Evolutionary conservation across 1,140 invertebrate species (phyloP), one percentile per base, ranked within the genome.

Genomic region (Aphis gossypii): DNA sequence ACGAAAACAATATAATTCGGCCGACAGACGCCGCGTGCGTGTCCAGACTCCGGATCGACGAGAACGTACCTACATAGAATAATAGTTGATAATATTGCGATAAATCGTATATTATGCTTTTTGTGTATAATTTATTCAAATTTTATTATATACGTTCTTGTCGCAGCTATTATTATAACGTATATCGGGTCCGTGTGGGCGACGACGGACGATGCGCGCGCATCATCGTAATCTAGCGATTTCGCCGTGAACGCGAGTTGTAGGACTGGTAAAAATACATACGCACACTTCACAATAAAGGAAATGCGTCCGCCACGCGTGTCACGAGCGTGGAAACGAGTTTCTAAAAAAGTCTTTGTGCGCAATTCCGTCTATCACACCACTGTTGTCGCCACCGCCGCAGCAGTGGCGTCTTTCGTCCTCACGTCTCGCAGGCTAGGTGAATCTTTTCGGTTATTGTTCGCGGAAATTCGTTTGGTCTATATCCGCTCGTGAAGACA

Each of bases 311-410:
- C n/a, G 8, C 88, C 51, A 56, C 88, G 88, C 51, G 88, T 90
- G 48, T 90, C 51, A 90, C 88, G 86, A 88, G 30, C 86, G n/a
- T 51, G 46, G 46, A 88, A 88, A 88, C 25, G 88, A 90, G 88
- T 90, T 90, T 90, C 88, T 90, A 90, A 90, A 90, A 89, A 87
- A 87, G 46, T 90, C 35, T 90, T 56, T 90, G 48, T 56, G 51
- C 35, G 8, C 48, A n/a, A 35, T 56, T 30, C 46, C 86, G 86
- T 88, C 86, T 35, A n/a, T 44, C 38, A 44, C 38, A 46, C 35
- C 8, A 23, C 46, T 20, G 46, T 51, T 38, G 87, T 54, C 87
- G 87, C n/a, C n/a, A 76, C 11, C 30, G 60, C 60, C 25, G 56
- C 30, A 14, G 60, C 30, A 76, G 60, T 35, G 60, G 60, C 60